A percentile compares a stretch with the other conserved stretches of the same genome.
These are phyloP conservation scores for Hyaena hyaena DNA, from an alignment of 2,113 vertebrate species.

Conservation along the genomic window DNA sequence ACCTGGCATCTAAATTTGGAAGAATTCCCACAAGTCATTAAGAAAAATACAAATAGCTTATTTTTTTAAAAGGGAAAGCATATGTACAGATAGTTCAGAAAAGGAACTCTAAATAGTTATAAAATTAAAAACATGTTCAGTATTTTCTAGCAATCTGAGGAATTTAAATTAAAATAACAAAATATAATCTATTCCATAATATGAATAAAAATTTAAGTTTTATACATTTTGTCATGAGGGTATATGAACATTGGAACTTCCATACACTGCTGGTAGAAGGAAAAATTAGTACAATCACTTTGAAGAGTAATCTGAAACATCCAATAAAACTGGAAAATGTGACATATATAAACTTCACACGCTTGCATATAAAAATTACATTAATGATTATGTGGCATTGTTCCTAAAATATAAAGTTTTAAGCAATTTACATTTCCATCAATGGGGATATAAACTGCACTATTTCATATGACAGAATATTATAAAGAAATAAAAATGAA, in stretches of 20 bases:
- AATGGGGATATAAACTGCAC: neutral
- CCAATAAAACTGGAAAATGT: slow-evolving; percentile 41
- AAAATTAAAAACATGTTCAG: neutral
- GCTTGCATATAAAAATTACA: neutral
- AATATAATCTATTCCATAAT: neutral
- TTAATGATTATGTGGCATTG: neutral
- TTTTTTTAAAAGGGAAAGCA: neutral
- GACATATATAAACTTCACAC: neutral
- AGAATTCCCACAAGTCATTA: neutral
- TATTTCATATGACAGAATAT: neutral
- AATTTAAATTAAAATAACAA: slow-evolving; percentile 36
- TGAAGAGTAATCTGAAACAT: neutral
- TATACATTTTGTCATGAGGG: neutral
- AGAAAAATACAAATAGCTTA: slow-evolving; percentile 1
- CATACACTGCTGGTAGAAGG: neutral
- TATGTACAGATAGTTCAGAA: neutral
- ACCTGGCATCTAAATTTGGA: neutral
- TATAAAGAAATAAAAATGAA: slow-evolving; percentile 48
- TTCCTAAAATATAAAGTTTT: neutral
- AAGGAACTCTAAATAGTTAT: slow-evolving; percentile 12
- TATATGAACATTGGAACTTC: slow-evolving; percentile 20
- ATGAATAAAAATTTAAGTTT: slow-evolving; percentile 33
- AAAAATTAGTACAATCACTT: neutral
- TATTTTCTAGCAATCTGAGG: slow-evolving; percentile 13
- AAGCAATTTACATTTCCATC: slow-evolving; percentile 19